Base-by-base conservation (phyloP, 2,113 vertebrate species). In the Sylvicapra grimmia region DNA sequence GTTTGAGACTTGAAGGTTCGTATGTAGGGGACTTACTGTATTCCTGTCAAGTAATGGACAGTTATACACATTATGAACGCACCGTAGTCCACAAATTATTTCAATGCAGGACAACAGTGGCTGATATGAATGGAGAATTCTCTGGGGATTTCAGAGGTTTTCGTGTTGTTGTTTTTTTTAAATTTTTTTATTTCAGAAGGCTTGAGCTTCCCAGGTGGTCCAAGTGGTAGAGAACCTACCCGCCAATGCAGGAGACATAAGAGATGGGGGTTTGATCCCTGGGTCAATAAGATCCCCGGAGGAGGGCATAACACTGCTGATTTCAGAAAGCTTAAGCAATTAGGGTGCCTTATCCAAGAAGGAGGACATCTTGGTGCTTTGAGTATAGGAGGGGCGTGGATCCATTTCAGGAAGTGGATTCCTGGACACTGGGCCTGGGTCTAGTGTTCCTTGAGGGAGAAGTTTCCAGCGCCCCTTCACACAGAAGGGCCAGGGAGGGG, bases 351-450 rank as follows among this genome's bases (percentile, higher is more conserved):
- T 19, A 13, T 44, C 40, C 56, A 72, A 59, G 56, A 84, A 15
- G 13, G 12, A 15, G 6, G 11, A 27, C 54, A 9, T 8, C 29
- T 33, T 31, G 87, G 14, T 27, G 13, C 84, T 51, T 12, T 54
- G 51, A 15, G 33, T n/a, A 6, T 1, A 58, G 53, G n/a, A 84
- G 10, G 3, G 11, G 23, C 1, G 0, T 47, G 36, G 29, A 51
- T 49, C 49, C 4, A 0, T 27, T 56, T 75, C 15, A 19, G 49
- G 61, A 61, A 19, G 33, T 11, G 40, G 54, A 68, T 95, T 89
- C 54, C 79, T 6, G 2, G 29, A 59, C 83, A 51, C 21, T 4
- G 72, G n/a, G 49, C 16, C 8, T 29, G 25, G 58, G 58, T 54
- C 51, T 33, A 56, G 31, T 56, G 44, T 58, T 68, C 27, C 12